A percentile compares a stretch with the other conserved stretches of the same genome.
Conservation (phyloP, 2,113 vertebrate species). For the Anolis sagrei region DNA sequence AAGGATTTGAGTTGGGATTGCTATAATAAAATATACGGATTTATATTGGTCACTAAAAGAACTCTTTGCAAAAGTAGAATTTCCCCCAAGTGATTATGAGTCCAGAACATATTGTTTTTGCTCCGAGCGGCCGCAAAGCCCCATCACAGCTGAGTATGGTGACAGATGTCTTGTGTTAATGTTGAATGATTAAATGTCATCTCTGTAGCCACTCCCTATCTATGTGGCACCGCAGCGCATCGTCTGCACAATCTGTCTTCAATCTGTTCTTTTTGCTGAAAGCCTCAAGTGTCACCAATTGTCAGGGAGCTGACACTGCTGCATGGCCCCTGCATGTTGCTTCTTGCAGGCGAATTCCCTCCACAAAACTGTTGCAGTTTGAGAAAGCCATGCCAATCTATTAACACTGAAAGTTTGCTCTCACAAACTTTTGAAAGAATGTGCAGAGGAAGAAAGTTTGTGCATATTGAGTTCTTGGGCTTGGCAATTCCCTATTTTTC, state of each 20-base stretch:
- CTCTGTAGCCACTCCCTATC: conserved; percentile 73
- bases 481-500: background rate
- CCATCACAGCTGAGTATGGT: conserved; percentile 62
- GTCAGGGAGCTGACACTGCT: conserved; percentile 38
- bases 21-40: conserved; percentile 83
- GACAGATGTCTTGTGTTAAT: conserved; percentile 86
- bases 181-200: conserved; percentile 84
- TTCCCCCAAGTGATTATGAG: conserved; percentile 80
- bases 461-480: background rate
- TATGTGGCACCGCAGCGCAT: conserved; percentile 54
- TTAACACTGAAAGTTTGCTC: background rate
- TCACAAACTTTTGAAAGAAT: background rate
- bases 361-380: background rate
- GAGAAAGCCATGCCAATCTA: background rate
- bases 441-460: background rate
- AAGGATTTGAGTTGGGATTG: conserved; percentile 81
- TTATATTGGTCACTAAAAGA: conserved; percentile 74
- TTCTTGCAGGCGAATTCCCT: background rate
- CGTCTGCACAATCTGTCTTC: conserved; percentile 77
- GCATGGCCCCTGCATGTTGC: background rate
- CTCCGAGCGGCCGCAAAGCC: conserved; percentile 59
- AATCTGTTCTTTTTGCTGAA: conserved; percentile 72
- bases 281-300: conserved; percentile 54
- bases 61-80: conserved; percentile 75
- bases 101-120: conserved; percentile 75